A percentile compares a stretch with the other conserved stretches of the same genome.
phyloP scores from a whole-genome alignment of 1,140 invertebrate genomes.

The Platorchestia sp. region DNA sequence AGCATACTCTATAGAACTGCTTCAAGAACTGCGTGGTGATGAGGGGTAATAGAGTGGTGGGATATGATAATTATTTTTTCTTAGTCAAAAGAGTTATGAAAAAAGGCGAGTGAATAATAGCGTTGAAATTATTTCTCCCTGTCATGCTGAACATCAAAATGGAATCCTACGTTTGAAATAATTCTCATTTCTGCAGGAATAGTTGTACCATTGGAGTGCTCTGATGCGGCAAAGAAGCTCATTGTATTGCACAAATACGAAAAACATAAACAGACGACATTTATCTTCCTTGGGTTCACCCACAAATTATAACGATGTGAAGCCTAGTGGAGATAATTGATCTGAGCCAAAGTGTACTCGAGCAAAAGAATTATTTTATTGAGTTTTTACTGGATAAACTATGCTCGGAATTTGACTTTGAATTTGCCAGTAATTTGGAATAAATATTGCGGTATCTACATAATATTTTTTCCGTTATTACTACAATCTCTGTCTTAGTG shows the following conservation, averaged over 20 bases:
- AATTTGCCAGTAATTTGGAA: not conserved
- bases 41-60: not conserved
- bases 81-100: too few relatives aligned
- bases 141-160: not conserved
- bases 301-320: not conserved
- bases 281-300: not conserved
- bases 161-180: not conserved
- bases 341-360: not conserved
- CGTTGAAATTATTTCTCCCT: too few relatives aligned
- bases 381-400: not conserved
- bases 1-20: too few relatives aligned
- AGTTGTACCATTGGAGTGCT: not conserved
- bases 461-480: not conserved
- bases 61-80: not conserved
- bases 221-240: not conserved
- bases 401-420: not conserved
- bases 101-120: too few relatives aligned
- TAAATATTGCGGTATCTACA: not conserved
- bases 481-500: not conserved
- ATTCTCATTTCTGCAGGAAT: not conserved
- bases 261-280: not conserved
- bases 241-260: not conserved
- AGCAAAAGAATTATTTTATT: not conserved
- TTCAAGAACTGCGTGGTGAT: not conserved
- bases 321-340: not conserved